Conservation (phyloP, 2,797 vertebrate genomes). For the Pterois miles region DNA sequence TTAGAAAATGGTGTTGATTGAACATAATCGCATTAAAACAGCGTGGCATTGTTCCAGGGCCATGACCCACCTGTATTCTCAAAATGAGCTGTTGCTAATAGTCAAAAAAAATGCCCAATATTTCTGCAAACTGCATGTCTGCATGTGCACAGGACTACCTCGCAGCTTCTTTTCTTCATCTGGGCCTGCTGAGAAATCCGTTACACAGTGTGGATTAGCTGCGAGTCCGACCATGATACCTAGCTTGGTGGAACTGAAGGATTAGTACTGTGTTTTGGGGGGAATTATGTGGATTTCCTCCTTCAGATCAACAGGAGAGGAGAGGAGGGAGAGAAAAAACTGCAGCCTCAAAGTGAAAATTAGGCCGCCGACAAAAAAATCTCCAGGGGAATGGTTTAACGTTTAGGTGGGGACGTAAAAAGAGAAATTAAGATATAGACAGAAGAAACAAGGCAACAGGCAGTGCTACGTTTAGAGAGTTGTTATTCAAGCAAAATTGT, state of each 20-base stretch:
- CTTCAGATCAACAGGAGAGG: slow-evolving; percentile 50
- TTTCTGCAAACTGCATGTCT: not conserved
- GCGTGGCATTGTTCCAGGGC: not conserved
- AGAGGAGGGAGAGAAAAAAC: slow-evolving; percentile 18
- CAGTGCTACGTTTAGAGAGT: not conserved
- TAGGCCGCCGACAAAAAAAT: slow-evolving; percentile 43
- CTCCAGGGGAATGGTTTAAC: slow-evolving; percentile 50
- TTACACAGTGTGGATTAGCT: slow-evolving; percentile 60
- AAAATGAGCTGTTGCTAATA: not conserved
- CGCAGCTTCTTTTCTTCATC: slow-evolving; percentile 36
- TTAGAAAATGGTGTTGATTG: not conserved
- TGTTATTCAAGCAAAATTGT: slow-evolving; percentile 8
- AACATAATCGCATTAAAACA: not conserved
- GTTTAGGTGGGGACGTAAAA: slow-evolving; percentile 38
- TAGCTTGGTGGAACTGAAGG: slow-evolving; percentile 55
- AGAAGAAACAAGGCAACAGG: not conserved
- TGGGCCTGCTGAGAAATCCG: slow-evolving; percentile 54
- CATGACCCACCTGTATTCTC: not conserved
- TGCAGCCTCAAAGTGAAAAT: slow-evolving; percentile 45
- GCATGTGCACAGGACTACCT: not conserved
- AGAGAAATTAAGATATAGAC: slow-evolving; percentile 36
- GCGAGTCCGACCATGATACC: slow-evolving; percentile 39
- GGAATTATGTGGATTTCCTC: slow-evolving; percentile 78
- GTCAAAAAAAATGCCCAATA: not conserved
- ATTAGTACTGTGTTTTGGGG: slow-evolving; percentile 73